phyloP scores from a whole-genome alignment of 2,888 invertebrate species.

The Hypomecis punctinalis region DNA sequence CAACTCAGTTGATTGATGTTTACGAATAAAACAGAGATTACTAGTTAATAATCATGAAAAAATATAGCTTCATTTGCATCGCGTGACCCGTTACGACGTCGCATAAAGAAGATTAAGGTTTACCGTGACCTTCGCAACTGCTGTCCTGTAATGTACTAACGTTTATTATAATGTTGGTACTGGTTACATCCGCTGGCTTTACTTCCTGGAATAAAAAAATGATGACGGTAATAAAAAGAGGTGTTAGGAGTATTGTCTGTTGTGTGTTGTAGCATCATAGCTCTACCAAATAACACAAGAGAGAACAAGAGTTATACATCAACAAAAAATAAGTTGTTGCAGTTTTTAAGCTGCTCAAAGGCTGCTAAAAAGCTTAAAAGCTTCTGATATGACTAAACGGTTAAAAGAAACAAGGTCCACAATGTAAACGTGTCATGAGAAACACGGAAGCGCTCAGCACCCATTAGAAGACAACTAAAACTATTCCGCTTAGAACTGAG shows the following conservation, averaged over 20 bases:
- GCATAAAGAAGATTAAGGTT: constrained; percentile 73
- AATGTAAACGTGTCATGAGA: too few relatives aligned
- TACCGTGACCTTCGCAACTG: constrained; percentile 69
- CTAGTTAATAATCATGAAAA: constrained; percentile 45
- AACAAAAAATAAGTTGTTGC: too few relatives aligned
- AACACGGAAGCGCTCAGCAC: too few relatives aligned
- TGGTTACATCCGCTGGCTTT: constrained; percentile 1
- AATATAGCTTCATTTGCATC: constrained; percentile 58
- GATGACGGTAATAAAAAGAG: too few relatives aligned
- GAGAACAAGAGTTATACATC: too few relatives aligned
- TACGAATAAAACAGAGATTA: constrained; percentile 43
- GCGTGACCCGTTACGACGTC: constrained; percentile 67
- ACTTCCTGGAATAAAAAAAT: background rate
- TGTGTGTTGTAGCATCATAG: background rate
- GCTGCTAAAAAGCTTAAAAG: too few relatives aligned
- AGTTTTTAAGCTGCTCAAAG: too few relatives aligned
- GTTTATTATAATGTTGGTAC: constrained; percentile 54
- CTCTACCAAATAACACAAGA: too few relatives aligned
- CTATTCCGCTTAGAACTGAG: too few relatives aligned
- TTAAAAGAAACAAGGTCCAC: too few relatives aligned
- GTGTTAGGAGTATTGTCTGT: background rate
- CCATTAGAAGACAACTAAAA: too few relatives aligned
- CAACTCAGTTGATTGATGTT: constrained; percentile 38
- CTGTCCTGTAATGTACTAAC: constrained; percentile 49
- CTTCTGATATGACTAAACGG: too few relatives aligned